Evolutionary conservation across 2,888 invertebrate species (phyloP).

Genomic region (Ariolimax columbianus): DNA sequence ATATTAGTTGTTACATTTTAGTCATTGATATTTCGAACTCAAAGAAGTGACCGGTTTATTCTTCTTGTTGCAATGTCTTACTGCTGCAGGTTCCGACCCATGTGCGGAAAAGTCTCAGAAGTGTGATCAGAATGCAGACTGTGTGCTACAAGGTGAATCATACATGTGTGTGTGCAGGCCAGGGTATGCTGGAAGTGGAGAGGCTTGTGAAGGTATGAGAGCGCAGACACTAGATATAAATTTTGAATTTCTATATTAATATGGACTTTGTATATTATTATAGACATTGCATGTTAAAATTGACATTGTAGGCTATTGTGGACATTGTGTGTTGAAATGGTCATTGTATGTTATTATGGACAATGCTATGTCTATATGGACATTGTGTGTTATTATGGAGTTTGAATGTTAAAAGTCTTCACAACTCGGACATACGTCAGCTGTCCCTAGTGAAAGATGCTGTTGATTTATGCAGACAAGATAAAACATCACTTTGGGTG

Average conservation of each 20-base stretch:
- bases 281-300: not conserved
- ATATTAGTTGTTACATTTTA: too few relatives aligned
- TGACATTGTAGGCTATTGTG: not conserved
- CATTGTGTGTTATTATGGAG: conserved; percentile 20
- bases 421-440: too few relatives aligned
- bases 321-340: not conserved
- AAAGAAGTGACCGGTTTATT: too few relatives aligned
- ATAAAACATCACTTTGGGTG: too few relatives aligned
- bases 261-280: not conserved
- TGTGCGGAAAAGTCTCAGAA: conserved; percentile 62
- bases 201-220: conserved; percentile 65
- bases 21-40: too few relatives aligned
- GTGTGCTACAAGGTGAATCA: conserved; percentile 87
- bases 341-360: too few relatives aligned
- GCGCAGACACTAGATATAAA: not conserved
- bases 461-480: too few relatives aligned
- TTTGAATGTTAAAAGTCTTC: too few relatives aligned
- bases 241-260: not conserved
- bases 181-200: conserved; percentile 82
- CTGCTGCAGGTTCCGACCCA: conserved; percentile 63
- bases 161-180: conserved; percentile 89
- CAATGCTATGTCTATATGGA: not conserved
- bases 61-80: too few relatives aligned
- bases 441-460: too few relatives aligned
- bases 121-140: conserved; percentile 90